Percentiles rank a stretch among this genome's conserved stretches.
These are phyloP conservation scores for Athalia cordata DNA, from an alignment of 2,888 invertebrate species.

Conservation along the genomic window DNA sequence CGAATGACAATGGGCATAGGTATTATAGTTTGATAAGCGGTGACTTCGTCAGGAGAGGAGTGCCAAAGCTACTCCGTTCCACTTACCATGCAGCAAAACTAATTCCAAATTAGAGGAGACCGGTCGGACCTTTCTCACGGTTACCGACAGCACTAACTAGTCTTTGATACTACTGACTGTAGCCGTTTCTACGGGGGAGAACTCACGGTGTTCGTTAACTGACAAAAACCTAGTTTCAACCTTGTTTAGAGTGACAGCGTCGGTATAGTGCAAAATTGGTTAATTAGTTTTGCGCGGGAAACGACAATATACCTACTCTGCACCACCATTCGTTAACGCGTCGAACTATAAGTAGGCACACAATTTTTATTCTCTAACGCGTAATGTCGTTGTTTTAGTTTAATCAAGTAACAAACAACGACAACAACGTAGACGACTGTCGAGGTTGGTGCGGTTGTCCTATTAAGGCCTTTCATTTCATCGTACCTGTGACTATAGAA, in stretches of 20 bases:
- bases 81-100: not conserved
- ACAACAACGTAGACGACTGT: too few species aligned
- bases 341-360: not conserved
- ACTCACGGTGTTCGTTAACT: constrained; percentile 57
- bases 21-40: too few species aligned
- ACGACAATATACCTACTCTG: not conserved
- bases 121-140: constrained; percentile 33
- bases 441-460: too few species aligned
- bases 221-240: constrained; percentile 64
- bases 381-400: too few species aligned
- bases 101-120: constrained; percentile 26
- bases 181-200: constrained; percentile 27
- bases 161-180: constrained; percentile 39
- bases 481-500: too few species aligned
- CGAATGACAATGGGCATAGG: too few species aligned
- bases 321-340: not conserved
- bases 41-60: not conserved
- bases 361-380: too few species aligned
- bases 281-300: constrained; percentile 64
- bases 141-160: constrained; percentile 37
- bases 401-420: too few species aligned
- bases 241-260: constrained; percentile 57
- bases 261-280: constrained; percentile 60
- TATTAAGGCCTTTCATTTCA: too few species aligned
- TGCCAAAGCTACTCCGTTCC: not conserved